Evolutionary conservation across 2,113 vertebrate species (phyloP), one percentile per base, ranked within the genome.

Genomic region (Colinus virginianus): DNA sequence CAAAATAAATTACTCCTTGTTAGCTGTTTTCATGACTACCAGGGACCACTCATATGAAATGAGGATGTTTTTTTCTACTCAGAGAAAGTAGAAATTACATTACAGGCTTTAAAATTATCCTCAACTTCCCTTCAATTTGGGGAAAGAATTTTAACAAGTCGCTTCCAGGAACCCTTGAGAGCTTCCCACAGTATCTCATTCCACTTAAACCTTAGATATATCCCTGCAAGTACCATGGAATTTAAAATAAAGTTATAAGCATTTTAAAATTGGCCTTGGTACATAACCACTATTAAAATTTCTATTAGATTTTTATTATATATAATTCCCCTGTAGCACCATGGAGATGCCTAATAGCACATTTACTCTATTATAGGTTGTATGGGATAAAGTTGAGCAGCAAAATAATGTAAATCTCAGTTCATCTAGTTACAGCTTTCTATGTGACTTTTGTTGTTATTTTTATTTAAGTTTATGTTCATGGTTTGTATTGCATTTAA

Each of bases 111-210:
- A 86, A 91, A 94, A 90, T 93, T 86, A 86, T 94, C 74, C 86
- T 88, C 56, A 90, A 90, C 96, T 94, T 90, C 66, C 30, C 74
- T 90, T 96, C 90, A 91, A 14, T 93, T 95, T 96, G 43, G 56
- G 78, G 88, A 71, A 69, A 93, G 85, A 93, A 95, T 91, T 94
- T 94, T 95, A 96, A 91, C 83, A 93, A 94, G 82, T 90, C 75
- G 69, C 86, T 95, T 88, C 95, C 51, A 93, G 90, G 80, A 88
- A 62, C 69, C 80, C 79, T 81, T 71, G 74, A 95, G 77, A 93
- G 74, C 20, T 90, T 91, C 30, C 62, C 55, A 61, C 58, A 81
- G 43, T 40, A 84, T 90, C 74, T 90, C 62, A 45, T 84, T 96
- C 69, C 64, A 36, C 82, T 76, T 88, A 90, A 93, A 78, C 40